Conservation (phyloP, 2,888 invertebrate genomes). For the Melolontha melolontha region DNA sequence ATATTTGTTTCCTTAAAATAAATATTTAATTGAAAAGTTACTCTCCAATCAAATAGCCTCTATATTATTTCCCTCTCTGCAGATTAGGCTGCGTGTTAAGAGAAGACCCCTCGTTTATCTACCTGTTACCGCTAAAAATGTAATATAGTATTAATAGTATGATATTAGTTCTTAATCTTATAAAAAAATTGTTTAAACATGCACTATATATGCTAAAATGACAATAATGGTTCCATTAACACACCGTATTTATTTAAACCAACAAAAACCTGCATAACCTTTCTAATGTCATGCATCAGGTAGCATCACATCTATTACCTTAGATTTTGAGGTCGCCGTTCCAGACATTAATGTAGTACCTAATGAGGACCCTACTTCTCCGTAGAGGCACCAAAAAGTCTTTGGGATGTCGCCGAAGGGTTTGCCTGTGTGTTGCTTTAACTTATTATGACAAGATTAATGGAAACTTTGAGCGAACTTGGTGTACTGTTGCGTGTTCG, state of each 20-base stretch:
- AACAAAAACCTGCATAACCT: neutral
- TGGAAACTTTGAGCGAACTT: constrained; percentile 28
- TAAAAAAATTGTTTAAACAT: no score
- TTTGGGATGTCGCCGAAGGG: constrained; percentile 17
- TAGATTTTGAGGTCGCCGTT: constrained; percentile 11
- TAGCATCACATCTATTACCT: constrained; percentile 10
- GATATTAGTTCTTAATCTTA: no score
- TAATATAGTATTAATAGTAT: no score
- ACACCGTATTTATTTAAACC: neutral
- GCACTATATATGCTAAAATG: no score
- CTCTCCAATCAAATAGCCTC: no score
- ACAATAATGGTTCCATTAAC: no score
- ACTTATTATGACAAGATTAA: constrained; percentile 29
- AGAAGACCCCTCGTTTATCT: no score
- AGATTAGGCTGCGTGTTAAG: no score
- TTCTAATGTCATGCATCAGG: constrained; percentile 6
- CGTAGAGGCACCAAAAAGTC: constrained; percentile 11
- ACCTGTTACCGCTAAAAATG: no score
- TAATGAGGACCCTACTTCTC: constrained; percentile 10
- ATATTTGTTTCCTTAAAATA: no score
- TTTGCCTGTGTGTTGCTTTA: constrained; percentile 6
- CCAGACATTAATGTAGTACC: constrained; percentile 21
- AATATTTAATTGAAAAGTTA: no score
- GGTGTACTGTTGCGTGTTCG: constrained; percentile 6
- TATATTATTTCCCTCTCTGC: no score